Evolutionary conservation across 2,113 vertebrate species (phyloP).

Genomic region (Sinocyclocheilus anshuiensis): DNA sequence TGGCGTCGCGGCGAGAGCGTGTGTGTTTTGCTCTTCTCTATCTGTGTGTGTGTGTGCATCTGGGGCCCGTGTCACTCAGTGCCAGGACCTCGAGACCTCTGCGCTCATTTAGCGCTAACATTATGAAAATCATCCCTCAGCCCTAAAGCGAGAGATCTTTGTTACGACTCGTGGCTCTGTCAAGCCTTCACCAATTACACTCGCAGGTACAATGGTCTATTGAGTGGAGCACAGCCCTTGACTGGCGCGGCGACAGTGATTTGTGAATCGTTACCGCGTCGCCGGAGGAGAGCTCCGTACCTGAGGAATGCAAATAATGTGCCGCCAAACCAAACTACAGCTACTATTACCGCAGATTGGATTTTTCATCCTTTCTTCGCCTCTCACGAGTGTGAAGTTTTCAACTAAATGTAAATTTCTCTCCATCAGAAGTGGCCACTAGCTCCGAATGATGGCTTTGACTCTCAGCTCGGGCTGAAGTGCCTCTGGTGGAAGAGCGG

Average conservation of each 20-base stretch:
- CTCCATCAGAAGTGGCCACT: constrained; percentile 61
- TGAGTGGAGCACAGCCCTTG: constrained; percentile 98
- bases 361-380: constrained; percentile 82
- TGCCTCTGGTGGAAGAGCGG: constrained; percentile 32
- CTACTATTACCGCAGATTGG: constrained; percentile 92
- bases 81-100: constrained; percentile 92
- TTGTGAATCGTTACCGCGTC: constrained; percentile 99
- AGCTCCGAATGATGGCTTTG: constrained; percentile 64
- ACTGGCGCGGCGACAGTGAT: constrained; percentile 96
- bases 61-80: constrained; percentile 97
- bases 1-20: constrained; percentile 69
- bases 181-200: constrained; percentile 99
- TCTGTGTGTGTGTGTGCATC: constrained; percentile 79
- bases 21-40: constrained; percentile 79
- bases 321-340: constrained; percentile 84
- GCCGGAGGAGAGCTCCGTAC: constrained; percentile 92
- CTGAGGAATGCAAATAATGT: constrained; percentile 99
- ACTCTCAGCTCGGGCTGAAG: constrained; percentile 52
- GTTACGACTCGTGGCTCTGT: constrained; percentile 97
- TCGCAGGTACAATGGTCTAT: constrained; percentile 98
- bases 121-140: constrained; percentile 99
- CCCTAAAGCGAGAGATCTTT: constrained; percentile 94
- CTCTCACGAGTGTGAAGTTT: constrained; percentile 68
- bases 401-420: constrained; percentile 71
- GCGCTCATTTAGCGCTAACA: constrained; percentile 95